phyloP scores from a whole-genome alignment of 2,888 invertebrate species.

The Cylloceria caligata region DNA sequence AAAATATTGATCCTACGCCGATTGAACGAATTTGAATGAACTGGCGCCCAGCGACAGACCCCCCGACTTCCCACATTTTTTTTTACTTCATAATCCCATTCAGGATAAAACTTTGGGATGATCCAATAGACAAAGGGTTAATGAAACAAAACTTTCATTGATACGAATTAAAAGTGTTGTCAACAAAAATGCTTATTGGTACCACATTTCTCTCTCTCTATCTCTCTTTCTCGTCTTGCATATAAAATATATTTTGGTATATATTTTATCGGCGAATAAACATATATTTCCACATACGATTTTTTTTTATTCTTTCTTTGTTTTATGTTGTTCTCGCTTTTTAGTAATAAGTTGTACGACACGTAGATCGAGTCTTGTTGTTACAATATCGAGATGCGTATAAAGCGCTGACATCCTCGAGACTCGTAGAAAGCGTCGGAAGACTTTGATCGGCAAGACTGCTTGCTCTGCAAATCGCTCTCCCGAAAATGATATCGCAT shows the following conservation, averaged over 20 bases:
- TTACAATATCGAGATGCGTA: not conserved
- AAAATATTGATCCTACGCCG: too few species aligned
- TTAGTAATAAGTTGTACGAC: not conserved
- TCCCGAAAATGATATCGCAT: not conserved
- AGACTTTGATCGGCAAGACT: slow-evolving; percentile 1
- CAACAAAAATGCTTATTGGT: not conserved
- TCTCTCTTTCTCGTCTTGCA: too few species aligned
- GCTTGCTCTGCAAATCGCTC: slow-evolving; percentile 33
- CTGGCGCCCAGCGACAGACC: too few species aligned
- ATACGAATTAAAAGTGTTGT: not conserved
- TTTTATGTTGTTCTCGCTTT: too few species aligned
- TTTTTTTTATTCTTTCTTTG: not conserved
- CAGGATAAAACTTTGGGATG: too few species aligned
- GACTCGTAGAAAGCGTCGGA: not conserved
- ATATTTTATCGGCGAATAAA: not conserved
- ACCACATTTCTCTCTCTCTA: not conserved
- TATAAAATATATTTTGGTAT: not conserved
- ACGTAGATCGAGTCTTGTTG: not conserved
- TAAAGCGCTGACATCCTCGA: not conserved
- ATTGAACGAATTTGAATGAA: too few species aligned
- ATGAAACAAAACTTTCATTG: too few species aligned
- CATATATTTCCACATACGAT: not conserved
- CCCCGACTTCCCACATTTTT: too few species aligned
- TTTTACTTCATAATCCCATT: too few species aligned
- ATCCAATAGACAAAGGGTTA: too few species aligned